Percentiles rank a stretch among this genome's conserved stretches.
phyloP scores from a whole-genome alignment of 1,140 invertebrate species.

The Caenorhabditis briggsae region DNA sequence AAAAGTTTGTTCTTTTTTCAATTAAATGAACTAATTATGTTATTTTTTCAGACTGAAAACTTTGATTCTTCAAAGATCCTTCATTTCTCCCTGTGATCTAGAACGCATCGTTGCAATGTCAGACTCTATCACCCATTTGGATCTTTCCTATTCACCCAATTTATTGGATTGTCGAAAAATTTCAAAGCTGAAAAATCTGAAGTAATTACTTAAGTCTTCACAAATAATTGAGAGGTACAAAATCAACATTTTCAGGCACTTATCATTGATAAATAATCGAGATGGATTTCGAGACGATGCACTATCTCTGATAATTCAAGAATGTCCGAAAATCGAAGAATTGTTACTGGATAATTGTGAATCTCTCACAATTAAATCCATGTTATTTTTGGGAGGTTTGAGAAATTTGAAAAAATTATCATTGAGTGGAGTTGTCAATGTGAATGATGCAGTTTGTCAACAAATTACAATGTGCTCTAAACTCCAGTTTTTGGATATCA shows the following conservation, averaged over 20 bases:
- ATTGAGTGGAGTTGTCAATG: constrained; percentile 25
- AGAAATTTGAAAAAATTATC: constrained; percentile 25
- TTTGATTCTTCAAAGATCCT: constrained; percentile 16
- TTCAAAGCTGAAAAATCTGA: constrained; percentile 10
- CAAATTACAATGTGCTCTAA: constrained; percentile 7
- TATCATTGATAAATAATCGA: constrained; percentile 6
- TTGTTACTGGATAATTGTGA: neutral
- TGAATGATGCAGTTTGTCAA: constrained; percentile 18
- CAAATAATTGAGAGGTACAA: neutral
- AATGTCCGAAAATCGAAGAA: constrained; percentile 25
- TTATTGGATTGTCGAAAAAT: constrained; percentile 23
- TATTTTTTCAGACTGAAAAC: constrained; percentile 38
- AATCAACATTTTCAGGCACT: neutral
- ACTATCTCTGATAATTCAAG: neutral
- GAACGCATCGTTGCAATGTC: constrained; percentile 23
- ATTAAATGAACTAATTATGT: neutral
- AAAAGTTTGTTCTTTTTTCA: neutral
- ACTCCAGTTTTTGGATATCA: neutral
- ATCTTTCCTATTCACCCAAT: constrained; percentile 18
- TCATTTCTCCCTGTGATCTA: constrained; percentile 35
- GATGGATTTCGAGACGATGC: constrained; percentile 32
- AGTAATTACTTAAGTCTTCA: neutral
- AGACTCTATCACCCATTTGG: constrained; percentile 10
- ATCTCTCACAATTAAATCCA: constrained; percentile 5
- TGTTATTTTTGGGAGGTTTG: neutral